Conservation (phyloP, 2,797 vertebrate species). For the Phataginus tetradactyla region DNA sequence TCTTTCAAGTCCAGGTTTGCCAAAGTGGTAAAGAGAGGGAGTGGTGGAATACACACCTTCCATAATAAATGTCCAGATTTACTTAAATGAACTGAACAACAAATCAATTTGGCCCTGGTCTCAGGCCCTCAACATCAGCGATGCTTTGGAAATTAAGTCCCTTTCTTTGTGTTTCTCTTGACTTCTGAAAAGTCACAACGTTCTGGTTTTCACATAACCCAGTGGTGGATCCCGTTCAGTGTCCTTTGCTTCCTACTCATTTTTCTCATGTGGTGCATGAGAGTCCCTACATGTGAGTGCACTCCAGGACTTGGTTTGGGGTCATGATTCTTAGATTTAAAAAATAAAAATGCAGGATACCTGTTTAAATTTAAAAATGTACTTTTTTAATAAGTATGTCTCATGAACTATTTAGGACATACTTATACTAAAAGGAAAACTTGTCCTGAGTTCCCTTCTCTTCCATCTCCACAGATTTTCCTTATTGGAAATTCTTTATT, state of each 20-base stretch:
- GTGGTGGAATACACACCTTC: not conserved
- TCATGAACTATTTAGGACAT: fast-evolving
- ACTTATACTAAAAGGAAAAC: not conserved
- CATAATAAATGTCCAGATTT: not conserved
- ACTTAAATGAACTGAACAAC: not conserved
- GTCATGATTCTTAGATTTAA: not conserved
- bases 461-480: not conserved
- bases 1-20: not conserved
- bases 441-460: not conserved
- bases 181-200: not conserved
- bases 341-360: not conserved
- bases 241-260: not conserved
- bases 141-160: not conserved
- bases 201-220: not conserved
- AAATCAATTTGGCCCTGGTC: not conserved
- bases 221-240: not conserved
- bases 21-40: not conserved
- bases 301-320: not conserved
- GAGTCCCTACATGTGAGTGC: fast-evolving
- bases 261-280: not conserved
- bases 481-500: not conserved
- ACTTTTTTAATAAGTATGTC: not conserved
- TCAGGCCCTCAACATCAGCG: not conserved
- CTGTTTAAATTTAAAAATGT: not conserved
- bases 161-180: not conserved